Conservation (phyloP, 2,797 vertebrate genomes). For the Sebastes nivosus region DNA sequence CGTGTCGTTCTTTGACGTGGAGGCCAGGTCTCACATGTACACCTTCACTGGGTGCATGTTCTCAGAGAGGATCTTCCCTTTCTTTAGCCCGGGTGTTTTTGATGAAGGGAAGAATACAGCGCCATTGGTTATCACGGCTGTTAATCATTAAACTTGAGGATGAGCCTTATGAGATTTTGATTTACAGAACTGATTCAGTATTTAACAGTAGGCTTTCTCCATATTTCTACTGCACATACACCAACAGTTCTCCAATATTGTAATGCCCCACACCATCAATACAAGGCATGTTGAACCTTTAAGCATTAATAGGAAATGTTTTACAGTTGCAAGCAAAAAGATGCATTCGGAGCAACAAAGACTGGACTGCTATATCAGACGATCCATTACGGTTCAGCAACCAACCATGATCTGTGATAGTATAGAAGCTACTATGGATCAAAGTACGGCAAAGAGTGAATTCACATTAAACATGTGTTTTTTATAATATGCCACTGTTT, state of each 20-base stretch:
- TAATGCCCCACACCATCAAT: too few species aligned
- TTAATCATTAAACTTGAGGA: constrained; percentile 3
- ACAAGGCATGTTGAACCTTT: not conserved
- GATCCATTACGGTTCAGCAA: too few species aligned
- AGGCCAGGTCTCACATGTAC: constrained; percentile 68
- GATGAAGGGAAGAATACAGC: constrained; percentile 72
- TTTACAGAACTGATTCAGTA: not conserved
- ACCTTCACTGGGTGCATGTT: constrained; percentile 73
- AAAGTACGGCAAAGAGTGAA: too few species aligned
- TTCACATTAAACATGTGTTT: too few species aligned
- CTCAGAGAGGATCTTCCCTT: constrained; percentile 68
- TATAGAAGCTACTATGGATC: not conserved
- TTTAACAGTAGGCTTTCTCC: not conserved
- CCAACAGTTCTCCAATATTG: not conserved
- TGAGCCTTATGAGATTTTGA: not conserved
- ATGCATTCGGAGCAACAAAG: not conserved
- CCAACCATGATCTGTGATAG: not conserved
- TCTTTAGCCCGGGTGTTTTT: constrained; percentile 76
- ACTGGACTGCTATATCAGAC: too few species aligned
- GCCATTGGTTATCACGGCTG: constrained; percentile 61
- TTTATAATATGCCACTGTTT: too few species aligned
- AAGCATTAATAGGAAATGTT: not conserved
- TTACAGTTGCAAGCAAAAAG: not conserved
- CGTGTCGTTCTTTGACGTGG: constrained; percentile 76
- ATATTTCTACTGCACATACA: not conserved